Evolutionary conservation across 37 sponge, comb jelly and placozoan genomes (phyloP), one percentile per base, ranked within the genome.

Genomic region (Aphrocallistes beatrix): DNA sequence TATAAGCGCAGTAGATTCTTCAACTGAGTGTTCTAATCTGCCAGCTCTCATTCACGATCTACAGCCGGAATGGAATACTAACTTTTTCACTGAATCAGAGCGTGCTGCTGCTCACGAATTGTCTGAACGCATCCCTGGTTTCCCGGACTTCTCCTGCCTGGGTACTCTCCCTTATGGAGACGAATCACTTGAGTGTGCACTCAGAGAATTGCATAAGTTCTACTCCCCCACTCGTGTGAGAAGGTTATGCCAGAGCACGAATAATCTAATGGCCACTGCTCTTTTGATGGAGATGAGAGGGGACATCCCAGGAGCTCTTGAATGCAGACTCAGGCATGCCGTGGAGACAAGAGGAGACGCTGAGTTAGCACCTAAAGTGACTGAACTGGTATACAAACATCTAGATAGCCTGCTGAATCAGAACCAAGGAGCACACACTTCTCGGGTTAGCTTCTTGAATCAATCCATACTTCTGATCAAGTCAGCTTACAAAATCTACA

Each of bases 121-220:
- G 21, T 25, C 10, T 60, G 49, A 47, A 47, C 49, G 49, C 49
- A 60, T 60, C n/a, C n/a, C 75, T 60, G 75, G n/a, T 60, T 60
- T 60, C 75, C 75, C 75, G 10, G 75, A 60, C 21, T 60, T 60
- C 21, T 60, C 75, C 75, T 60, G 75, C n/a, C 34, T 60, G 34
- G 75, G 75, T 6, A 25, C 75, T 13, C 8, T 60, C 8, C n/a
- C 75, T 60, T 60, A 60, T 28, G 75, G 75, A 30, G n/a, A 6
- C n/a, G 75, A 60, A 13, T 19, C 75, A 25, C 75, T 60, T 19
- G 75, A 60, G 34, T 60, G 28, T 13, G 75, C 75, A 25, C 75
- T 60, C 28, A 60, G 34, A 28, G 75, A 60, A 30, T 30, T 60
- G 28, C n/a, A 60, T 30, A 28, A 1, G 1, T 28, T 60, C 75